Evolutionary conservation across 2,113 vertebrate species (phyloP), one percentile per base, ranked within the genome.

Genomic region (Dendropsophus ebraccatus): DNA sequence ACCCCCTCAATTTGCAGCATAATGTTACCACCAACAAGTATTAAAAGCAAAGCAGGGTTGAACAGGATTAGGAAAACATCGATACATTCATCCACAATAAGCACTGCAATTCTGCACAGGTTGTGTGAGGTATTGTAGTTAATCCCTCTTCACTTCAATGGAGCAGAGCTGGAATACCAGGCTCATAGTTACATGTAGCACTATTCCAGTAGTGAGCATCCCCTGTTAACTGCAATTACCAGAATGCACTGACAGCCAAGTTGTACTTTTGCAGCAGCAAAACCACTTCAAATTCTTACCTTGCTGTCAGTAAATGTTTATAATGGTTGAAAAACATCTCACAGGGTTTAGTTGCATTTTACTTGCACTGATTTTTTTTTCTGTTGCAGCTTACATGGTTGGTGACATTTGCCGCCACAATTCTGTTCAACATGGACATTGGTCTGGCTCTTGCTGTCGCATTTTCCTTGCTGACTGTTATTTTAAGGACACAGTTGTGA

Each of bases 401-500:
- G 23, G 94, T 93, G 88, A 99, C 97, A 11, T 94, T 99, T 4
- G 82, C 96, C 83, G 90, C 96, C 83, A 98, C 97, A 0, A 11
- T 98, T 52, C 12, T 96, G 28, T 89, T 99, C 14, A 97, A 98
- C 90, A 91, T 97, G 89, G 97, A 97, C 90, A 54, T 98, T 0
- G 97, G 98, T 47, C 92, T 99, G 56, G 96, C 87, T 0, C 95
- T 87, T 11, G 90, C 97, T 0, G 93, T 99, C 11, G 95, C 50
- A 28, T 99, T 99, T 54, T 93, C 96, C 25, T 89, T 99, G 87
- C 92, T 98, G 88, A 96, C 96, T 0, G 92, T 98, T 89, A 96
- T 99, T 91, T 93, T 97, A 92, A 95, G 96, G 84, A 97, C 93
- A 0, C 97, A 99, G 90, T 91, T 96, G 97, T 99, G 91, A 96